Percentiles rank a stretch among this genome's conserved stretches.
These are phyloP conservation scores for Cydia fagiglandana DNA, from an alignment of 1,140 invertebrate genomes.

Conservation along the genomic window DNA sequence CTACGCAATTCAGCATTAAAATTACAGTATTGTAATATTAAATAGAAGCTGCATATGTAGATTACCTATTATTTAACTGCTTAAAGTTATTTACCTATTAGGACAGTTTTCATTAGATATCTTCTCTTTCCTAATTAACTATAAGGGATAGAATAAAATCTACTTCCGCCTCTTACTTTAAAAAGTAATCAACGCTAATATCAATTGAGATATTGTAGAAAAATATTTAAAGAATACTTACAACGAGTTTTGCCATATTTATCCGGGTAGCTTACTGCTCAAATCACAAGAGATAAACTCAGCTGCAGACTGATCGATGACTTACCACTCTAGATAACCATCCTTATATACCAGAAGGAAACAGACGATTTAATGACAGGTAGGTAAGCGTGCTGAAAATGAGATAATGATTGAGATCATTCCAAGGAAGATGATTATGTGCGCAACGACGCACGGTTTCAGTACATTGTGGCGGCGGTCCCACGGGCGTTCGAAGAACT, in stretches of 20 bases:
- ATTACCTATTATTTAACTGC: no score
- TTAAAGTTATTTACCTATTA: no score
- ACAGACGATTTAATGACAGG: conserved; percentile 17
- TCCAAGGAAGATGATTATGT: conserved; percentile 22
- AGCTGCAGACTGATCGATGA: not conserved
- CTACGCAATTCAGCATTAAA: no score
- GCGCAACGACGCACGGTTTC: not conserved
- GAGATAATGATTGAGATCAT: conserved; percentile 33
- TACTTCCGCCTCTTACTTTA: not conserved
- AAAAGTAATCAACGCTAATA: no score
- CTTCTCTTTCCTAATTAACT: no score
- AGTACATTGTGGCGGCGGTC: conserved; percentile 16
- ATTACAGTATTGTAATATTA: no score
- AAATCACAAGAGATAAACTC: not conserved
- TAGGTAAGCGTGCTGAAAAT: conserved; percentile 33
- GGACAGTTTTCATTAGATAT: no score
- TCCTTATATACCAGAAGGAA: conserved; percentile 18
- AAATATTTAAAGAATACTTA: conserved; percentile 30
- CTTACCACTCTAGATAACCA: not conserved
- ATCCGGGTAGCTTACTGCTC: conserved; percentile 3
- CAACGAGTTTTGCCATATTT: conserved; percentile 36
- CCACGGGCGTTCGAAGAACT: conserved; percentile 19
- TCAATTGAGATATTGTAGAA: not conserved
- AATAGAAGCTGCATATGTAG: no score
- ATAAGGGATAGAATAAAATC: no score